Conservation (phyloP, 2,797 vertebrate genomes). For the Emydoidea blandingii region DNA sequence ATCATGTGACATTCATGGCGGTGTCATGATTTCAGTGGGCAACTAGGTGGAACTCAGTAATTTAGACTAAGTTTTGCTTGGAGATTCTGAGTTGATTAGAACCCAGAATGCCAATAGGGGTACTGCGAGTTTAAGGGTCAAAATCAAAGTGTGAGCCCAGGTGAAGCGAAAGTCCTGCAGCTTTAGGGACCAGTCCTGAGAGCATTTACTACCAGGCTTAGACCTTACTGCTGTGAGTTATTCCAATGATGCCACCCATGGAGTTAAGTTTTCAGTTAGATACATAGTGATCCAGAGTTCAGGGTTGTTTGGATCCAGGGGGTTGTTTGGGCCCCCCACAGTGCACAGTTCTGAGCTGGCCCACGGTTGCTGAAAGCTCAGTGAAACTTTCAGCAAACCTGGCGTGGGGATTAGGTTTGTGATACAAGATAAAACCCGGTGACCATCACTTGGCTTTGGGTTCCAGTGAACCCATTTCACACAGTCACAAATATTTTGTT, state of each 20-base stretch:
- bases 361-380: not conserved
- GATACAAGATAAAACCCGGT: not conserved
- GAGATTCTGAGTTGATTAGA: not conserved
- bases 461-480: fast-evolving
- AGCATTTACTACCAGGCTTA: not conserved
- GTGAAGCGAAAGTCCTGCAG: not conserved
- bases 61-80: not conserved
- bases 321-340: conserved; percentile 1
- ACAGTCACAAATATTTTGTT: not conserved
- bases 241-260: conserved; percentile 1
- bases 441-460: not conserved
- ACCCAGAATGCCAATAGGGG: not conserved
- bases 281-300: not conserved
- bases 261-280: not conserved
- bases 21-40: not conserved
- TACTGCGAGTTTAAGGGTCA: not conserved
- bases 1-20: fast-evolving
- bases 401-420: not conserved
- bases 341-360: not conserved
- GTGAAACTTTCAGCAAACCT: not conserved
- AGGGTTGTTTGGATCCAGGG: not conserved
- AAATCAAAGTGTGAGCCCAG: fast-evolving
- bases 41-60: not conserved
- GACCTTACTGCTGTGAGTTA: conserved; percentile 11
- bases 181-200: not conserved